Base-by-base conservation (phyloP, 2,113 vertebrate genomes). In the Trachemys scripta region DNA sequence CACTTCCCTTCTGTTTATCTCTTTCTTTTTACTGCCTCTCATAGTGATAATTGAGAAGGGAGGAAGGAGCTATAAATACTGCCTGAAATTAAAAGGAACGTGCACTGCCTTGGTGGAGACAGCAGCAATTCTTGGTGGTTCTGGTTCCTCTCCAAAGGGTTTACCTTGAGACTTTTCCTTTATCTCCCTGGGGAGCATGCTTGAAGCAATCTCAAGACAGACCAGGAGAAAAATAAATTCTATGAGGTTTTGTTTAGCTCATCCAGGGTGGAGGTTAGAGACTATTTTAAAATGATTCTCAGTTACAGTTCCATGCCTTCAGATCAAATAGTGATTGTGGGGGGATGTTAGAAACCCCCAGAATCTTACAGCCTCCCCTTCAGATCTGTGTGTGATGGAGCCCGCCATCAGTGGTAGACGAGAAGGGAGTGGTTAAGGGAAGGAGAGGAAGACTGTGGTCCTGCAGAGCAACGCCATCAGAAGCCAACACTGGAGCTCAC, bases 41-140 rank as follows among this genome's bases (percentile, higher is more conserved):
- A 3, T 10, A 51, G 82, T 0, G 2, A 82, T 95, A 94, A 97
- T 42, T 85, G 91, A 59, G 62, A 91, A 88, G 59, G 90, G 80
- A 94, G 75, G 95, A 93, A 91, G 84, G 94, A 90, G 76, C 90
- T 95, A 94, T 80, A 96, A 94, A 95, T 95, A 92, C 69, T 62
- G 81, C 87, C 76, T 31, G 84, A 94, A 97, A 96, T 96, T 84
- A 94, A 96, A 94, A 92, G 80, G 56, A 89, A 49, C 20, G 0
- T 31, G 86, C 87, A 69, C 0, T 59, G 94, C 81, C 93, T 95
- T 85, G 94, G 90, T 29, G 25, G 91, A 81, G 88, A 89, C 29
- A n/a, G 35, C 84, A 78, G 90, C 88, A 35, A 80, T 65, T 87
- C 88, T 4, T 24, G 81, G 82, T 86, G 93, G 81, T 90, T 80